Evolutionary conservation across 2,888 invertebrate species (phyloP).

Genomic region (Pomacea canaliculata): DNA sequence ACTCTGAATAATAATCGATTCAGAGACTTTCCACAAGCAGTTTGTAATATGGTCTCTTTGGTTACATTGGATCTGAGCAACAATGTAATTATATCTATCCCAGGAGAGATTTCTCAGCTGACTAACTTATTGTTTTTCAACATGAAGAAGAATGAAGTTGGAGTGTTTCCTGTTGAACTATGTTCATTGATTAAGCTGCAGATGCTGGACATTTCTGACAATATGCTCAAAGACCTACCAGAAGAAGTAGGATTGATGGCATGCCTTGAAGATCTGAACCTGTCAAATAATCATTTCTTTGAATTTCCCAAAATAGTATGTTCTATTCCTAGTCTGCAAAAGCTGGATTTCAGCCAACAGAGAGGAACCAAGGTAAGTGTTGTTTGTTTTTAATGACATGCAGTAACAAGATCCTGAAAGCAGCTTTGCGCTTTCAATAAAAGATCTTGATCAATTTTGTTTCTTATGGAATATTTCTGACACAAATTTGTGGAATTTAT

Average conservation of each 20-base stretch:
- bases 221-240: slow-evolving; percentile 52
- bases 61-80: slow-evolving; percentile 51
- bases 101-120: slow-evolving; percentile 50
- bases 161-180: slow-evolving; percentile 49
- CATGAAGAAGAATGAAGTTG: slow-evolving; percentile 48
- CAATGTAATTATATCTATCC: slow-evolving; percentile 52
- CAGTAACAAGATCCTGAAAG: too few relatives aligned
- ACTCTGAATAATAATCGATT: slow-evolving; percentile 57
- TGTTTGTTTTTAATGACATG: neutral
- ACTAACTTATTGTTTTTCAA: slow-evolving; percentile 48
- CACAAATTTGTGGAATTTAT: neutral
- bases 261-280: slow-evolving; percentile 49
- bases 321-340: slow-evolving; percentile 54
- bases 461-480: neutral
- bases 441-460: too few relatives aligned
- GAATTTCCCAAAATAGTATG: slow-evolving; percentile 62
- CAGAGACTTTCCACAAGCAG: slow-evolving; percentile 47
- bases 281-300: slow-evolving; percentile 62
- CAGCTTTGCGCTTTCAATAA: too few relatives aligned
- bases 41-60: slow-evolving; percentile 46
- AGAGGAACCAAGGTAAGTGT: slow-evolving; percentile 40
- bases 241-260: slow-evolving; percentile 84
- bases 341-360: slow-evolving; percentile 57
- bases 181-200: slow-evolving; percentile 46
- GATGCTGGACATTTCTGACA: slow-evolving; percentile 53